Base-by-base conservation (phyloP, 1,140 invertebrate genomes). In the Lysiphlebus fabarum region DNA sequence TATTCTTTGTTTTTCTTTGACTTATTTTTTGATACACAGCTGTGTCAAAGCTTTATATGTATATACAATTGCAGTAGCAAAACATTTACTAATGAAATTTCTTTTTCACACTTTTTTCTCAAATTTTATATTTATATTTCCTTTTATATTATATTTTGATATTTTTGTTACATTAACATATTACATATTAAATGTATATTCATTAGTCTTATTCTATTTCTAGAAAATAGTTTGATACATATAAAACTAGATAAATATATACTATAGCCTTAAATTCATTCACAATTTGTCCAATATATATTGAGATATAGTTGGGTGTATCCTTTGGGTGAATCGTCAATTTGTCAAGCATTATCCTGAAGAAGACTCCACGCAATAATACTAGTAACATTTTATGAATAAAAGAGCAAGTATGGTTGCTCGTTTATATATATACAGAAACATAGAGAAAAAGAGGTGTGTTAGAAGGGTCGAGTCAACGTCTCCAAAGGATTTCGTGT, bases 401-500 rank as follows among this genome's bases (percentile, higher is more conserved):
- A n/a, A 43, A 40, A 14, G 36, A 34, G 40, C 33, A 11, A 43
- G 12, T 33, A 43, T 26, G 45, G 55, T 17, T 50, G 9, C 17
- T 26, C 9, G 10, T 59, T n/a, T n/a, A n/a, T n/a, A n/a, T n/a
- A n/a, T n/a, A n/a, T n/a, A n/a, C n/a, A 64, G 56, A 59, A 33
- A 53, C 4, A 56, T 5, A 38, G 7, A 11, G 56, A 40, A 49
- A 62, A 58, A 65, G 36, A 45, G 45, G 53, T 34, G 57, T 50
- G 59, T 53, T 53, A 17, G 53, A 56, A 59, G 67, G 69, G 66
- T 65, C 62, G 67, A 64, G 57, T 66, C 61, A 63, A 67, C 70
- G 62, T 75, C 68, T 73, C 72, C 68, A 71, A 78, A 77, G 74
- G 78, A 78, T 80, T 79, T 79, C 75, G 75, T 79, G 72, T 79